Evolutionary conservation across 1,140 invertebrate species (phyloP).

Genomic region (Anoplophora glabripennis): DNA sequence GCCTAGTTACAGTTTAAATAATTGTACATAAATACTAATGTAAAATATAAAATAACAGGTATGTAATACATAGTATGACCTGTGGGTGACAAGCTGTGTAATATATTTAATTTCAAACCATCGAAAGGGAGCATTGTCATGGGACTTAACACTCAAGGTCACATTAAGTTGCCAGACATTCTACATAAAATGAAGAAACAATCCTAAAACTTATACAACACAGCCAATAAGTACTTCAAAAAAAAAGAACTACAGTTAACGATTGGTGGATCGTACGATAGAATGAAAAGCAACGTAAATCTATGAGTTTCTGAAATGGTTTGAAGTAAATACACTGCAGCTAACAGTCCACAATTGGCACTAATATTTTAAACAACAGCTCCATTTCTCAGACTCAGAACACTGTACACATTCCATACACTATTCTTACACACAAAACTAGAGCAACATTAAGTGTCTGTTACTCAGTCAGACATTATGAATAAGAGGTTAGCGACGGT

Average conservation of each 20-base stretch:
- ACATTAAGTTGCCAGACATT: slow-evolving; percentile 2
- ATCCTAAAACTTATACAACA: background rate
- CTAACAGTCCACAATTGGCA: slow-evolving; percentile 6
- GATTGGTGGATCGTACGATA: slow-evolving; percentile 3
- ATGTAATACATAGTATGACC: slow-evolving; percentile 3
- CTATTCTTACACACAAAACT: slow-evolving; percentile 15
- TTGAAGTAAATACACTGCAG: slow-evolving; percentile 10
- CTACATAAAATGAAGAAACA: background rate
- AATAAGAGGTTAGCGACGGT: slow-evolving; percentile 34
- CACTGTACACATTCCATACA: slow-evolving; percentile 10
- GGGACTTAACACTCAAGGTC: background rate
- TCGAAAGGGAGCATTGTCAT: background rate
- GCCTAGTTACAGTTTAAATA: slow-evolving; percentile 4
- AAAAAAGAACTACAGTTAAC: slow-evolving; percentile 1
- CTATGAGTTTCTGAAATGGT: background rate
- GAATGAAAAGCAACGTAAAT: slow-evolving; percentile 7
- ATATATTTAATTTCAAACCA: slow-evolving; percentile 3
- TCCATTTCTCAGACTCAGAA: slow-evolving; percentile 1
- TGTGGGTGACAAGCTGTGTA: slow-evolving; percentile 2
- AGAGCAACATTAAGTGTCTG: slow-evolving; percentile 11
- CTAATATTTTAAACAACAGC: slow-evolving; percentile 11
- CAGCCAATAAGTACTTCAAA: slow-evolving; percentile 8
- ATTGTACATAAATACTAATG: slow-evolving; percentile 10
- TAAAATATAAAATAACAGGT: slow-evolving; percentile 8
- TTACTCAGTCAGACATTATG: slow-evolving; percentile 9